Evolutionary conservation across 2,113 vertebrate genomes (phyloP), one percentile per base, ranked within the genome.

Genomic region (Ia io): DNA sequence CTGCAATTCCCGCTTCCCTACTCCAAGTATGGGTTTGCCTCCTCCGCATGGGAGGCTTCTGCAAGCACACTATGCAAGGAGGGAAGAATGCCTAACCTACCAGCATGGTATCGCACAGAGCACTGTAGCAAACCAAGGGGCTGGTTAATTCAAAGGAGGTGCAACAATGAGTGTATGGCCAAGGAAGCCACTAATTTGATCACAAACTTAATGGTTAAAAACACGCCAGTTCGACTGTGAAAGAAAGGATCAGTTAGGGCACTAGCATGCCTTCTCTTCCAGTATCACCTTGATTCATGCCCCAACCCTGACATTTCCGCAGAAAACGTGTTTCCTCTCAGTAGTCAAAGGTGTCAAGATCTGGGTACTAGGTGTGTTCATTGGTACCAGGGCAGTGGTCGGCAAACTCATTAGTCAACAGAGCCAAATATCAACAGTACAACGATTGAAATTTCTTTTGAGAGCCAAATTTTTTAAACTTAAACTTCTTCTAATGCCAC

Each of bases 1-100:
- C 0, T 37, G 63, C 14, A 17, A 67, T 17, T 16, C 47, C 49
- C 0, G 37, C 56, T 42, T 5, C 73, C 11, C 16, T 4, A 9
- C 61, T 78, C 61, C 22, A 30, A 9, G 28, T 17, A 2, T 0
- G 12, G 56, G 9, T 8, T 16, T 42, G 49, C 76, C 42, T 18
- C 47, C 80, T 76, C 42, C 8, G 28, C 65, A 6, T 5, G 10
- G 1, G 37, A 14, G 9, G 9, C 9, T 42, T 42, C 70, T 44
- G 9, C 9, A 20, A 61, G 37, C 28, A 13, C 51, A 18, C 13
- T 53, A 3, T 14, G 25, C 59, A 13, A 49, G 35, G 47, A 47
- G 16, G 6, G 42, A 6, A 84, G 59, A 69, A 59, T 5, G n/a
- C 25, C 40, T 23, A 2, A 12, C 40, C 77, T 25, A 32, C 35